These are phyloP conservation scores for Sylvicola fuscatus DNA, from an alignment of 2,888 invertebrate species.

Conservation along the genomic window DNA sequence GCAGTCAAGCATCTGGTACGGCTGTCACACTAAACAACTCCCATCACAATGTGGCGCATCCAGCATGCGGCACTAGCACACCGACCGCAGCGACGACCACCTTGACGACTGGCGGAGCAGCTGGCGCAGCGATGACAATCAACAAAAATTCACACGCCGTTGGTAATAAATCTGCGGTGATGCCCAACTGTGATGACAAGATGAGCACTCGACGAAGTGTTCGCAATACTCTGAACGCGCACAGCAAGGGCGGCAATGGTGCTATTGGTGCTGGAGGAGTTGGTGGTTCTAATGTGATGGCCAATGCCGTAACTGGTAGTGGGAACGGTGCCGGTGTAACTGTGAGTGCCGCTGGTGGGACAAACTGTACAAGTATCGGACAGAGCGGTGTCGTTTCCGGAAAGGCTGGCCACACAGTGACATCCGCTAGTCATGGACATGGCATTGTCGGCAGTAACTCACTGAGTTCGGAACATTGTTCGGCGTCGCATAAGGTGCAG, in stretches of 20 bases:
- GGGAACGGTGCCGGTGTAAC: not conserved
- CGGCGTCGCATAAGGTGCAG: too few species aligned
- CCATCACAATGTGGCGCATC: too few species aligned
- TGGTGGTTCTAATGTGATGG: not conserved
- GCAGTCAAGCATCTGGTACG: too few species aligned
- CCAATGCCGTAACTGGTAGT: not conserved
- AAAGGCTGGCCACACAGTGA: too few species aligned
- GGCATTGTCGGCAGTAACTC: too few species aligned
- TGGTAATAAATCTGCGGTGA: slow-evolving; percentile 5
- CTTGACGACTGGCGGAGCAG: not conserved
- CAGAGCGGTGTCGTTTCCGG: too few species aligned
- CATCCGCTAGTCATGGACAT: too few species aligned
- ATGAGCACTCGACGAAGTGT: slow-evolving; percentile 35
- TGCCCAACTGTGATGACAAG: slow-evolving; percentile 22
- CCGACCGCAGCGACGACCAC: not conserved
- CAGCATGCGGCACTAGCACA: too few species aligned
- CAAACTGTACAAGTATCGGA: too few species aligned
- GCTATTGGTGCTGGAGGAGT: not conserved
- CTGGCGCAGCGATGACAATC: not conserved
- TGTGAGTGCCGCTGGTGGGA: too few species aligned
- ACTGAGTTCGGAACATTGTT: too few species aligned
- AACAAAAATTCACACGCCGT: not conserved
- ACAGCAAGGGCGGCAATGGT: not conserved
- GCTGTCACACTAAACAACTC: too few species aligned
- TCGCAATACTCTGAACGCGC: slow-evolving; percentile 12